Base-by-base conservation (phyloP, 2,113 vertebrate genomes). In the Alethe castanea region DNA sequence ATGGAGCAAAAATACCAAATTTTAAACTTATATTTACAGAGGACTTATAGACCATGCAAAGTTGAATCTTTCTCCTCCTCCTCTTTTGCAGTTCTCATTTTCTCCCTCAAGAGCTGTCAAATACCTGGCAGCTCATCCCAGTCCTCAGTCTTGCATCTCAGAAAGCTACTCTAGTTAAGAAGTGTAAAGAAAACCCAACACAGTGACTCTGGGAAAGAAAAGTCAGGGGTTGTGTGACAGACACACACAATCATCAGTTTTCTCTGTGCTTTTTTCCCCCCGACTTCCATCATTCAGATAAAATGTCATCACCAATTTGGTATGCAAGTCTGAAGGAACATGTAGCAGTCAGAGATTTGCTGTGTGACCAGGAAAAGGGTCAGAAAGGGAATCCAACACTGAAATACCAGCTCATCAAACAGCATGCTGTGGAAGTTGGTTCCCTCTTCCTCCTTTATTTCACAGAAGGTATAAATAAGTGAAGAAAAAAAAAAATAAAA, bases 361-460 rank as follows among this genome's bases (percentile, higher is more conserved):
- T 78, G 22, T 52, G 40, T 53, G 40, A 69, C 28, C 60, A 61
- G n/a, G 26, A n/a, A 70, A 69, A 65, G 45, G 31, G 40, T 23
- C 40, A 59, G 52, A 67, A 82, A 14, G 11, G 18, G 29, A 92
- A 61, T 19, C 47, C 42, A 88, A 2, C 15, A 11, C 3, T 53
- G 56, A 93, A 91, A 89, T 22, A 73, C 11, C 62, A 88, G 44
- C 24, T 69, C 59, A 60, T 35, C 54, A 86, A 83, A 77, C 6
- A 73, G 36, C 1, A 0, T 4, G 2, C 15, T 42, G 12, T 16
- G 19, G 6, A 73, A 85, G 11, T 1, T 29, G 6, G 4, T 36
- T 88, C 19, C 56, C 1, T 0, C 48, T 65, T 69, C 36, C 36
- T 77, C 57, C 33, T 88, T 38, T 60, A 19, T 57, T 76, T 72